Evolutionary conservation across 2,888 invertebrate genomes (phyloP).

Genomic region (Ferdinandea cuprea): DNA sequence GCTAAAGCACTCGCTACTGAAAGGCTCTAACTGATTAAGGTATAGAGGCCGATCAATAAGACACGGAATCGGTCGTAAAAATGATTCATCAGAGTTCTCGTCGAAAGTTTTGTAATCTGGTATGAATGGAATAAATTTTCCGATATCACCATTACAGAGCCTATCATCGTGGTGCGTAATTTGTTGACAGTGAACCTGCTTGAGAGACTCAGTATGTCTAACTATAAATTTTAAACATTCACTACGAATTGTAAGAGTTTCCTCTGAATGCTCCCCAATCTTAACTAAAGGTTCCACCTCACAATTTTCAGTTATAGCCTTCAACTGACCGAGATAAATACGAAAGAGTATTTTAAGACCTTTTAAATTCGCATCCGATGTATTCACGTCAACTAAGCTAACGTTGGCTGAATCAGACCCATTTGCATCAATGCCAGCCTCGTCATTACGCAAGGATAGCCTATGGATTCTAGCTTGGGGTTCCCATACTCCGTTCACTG

Average conservation of each 20-base stretch:
- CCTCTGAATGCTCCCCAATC: slow-evolving; percentile 60
- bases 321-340: slow-evolving; percentile 85
- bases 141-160: slow-evolving; percentile 60
- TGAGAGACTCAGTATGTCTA: slow-evolving; percentile 71
- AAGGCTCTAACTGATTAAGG: slow-evolving; percentile 81
- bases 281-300: slow-evolving; percentile 49
- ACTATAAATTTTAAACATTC: slow-evolving; percentile 81
- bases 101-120: slow-evolving; percentile 80
- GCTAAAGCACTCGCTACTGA: slow-evolving; percentile 80
- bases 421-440: slow-evolving; percentile 29
- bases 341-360: slow-evolving; percentile 86
- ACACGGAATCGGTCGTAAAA: slow-evolving; percentile 81
- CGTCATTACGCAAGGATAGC: slow-evolving; percentile 48
- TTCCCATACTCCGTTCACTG: slow-evolving; percentile 58
- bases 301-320: slow-evolving; percentile 77
- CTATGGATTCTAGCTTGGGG: slow-evolving; percentile 45
- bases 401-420: slow-evolving; percentile 63
- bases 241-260: slow-evolving; percentile 79
- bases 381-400: slow-evolving; percentile 63
- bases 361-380: slow-evolving; percentile 79
- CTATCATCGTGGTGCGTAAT: slow-evolving; percentile 57
- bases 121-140: slow-evolving; percentile 79
- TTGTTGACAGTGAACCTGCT: slow-evolving; percentile 64
- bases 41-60: slow-evolving; percentile 80
- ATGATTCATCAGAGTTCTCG: slow-evolving; percentile 77